phyloP scores from a whole-genome alignment of 92 coral and sea anemone genomes.

The Meandrina meandrites region DNA sequence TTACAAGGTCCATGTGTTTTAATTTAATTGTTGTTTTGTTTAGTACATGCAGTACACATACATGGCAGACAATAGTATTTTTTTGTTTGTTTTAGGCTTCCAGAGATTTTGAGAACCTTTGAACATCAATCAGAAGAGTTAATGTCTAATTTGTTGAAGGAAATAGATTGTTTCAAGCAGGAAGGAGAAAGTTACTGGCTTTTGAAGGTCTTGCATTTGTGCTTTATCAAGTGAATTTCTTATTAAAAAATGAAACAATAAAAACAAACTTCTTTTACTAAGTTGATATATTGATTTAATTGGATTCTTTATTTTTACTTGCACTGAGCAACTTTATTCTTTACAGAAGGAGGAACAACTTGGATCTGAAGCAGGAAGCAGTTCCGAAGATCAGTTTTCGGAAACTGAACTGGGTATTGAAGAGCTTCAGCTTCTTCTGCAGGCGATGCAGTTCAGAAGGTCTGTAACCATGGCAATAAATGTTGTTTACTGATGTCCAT shows the following conservation, averaged over 20 bases:
- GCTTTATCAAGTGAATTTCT: neutral
- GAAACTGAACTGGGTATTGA: constrained; percentile 83
- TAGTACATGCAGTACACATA: neutral
- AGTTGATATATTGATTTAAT: neutral
- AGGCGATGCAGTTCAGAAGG: constrained; percentile 98
- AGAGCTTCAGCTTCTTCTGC: constrained; percentile 80
- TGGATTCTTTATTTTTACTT: neutral
- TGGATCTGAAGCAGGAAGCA: constrained; percentile 57
- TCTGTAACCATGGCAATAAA: constrained; percentile 17
- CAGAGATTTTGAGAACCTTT: constrained; percentile 76
- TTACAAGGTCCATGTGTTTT: no score
- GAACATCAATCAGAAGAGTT: constrained; percentile 77
- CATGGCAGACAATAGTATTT: neutral
- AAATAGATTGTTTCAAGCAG: constrained; percentile 62
- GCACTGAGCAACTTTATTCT: neutral
- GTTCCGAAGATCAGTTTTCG: constrained; percentile 40
- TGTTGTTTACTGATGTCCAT: no score
- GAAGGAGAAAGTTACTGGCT: constrained; percentile 86
- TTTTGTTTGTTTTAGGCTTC: constrained; percentile 52
- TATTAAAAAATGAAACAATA: neutral
- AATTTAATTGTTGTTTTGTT: no score
- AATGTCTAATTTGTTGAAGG: constrained; percentile 63
- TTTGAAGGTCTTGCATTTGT: constrained; percentile 48
- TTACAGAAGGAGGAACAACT: constrained; percentile 50
- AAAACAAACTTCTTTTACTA: neutral